Base-by-base conservation (phyloP, 1,140 invertebrate genomes). In the Globodera rostochiensis region DNA sequence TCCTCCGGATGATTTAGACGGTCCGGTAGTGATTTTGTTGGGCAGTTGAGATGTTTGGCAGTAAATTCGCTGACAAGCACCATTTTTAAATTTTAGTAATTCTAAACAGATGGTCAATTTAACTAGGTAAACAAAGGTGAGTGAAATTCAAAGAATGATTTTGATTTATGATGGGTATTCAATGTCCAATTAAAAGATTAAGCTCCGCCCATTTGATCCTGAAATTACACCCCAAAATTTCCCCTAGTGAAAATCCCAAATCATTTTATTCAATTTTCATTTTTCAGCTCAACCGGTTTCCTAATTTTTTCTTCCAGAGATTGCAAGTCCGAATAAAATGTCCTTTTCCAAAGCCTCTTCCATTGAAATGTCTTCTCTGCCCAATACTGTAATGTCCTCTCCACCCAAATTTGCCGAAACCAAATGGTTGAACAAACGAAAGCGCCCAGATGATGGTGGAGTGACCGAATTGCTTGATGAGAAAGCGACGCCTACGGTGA, bases 1-100 rank as follows among this genome's bases (percentile, higher is more conserved):
- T 53, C 64, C 6, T 53, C 53, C 36, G 74, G 74, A 19, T 75
- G 74, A n/a, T 75, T 75, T 6, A 75, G 47, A 13, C 45, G 47
- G 7, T 75, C 11, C n/a, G n/a, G n/a, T n/a, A 75, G 19, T 7
- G 47, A 75, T 6, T 19, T 75, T 5, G 4, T 4, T 36, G 8
- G 25, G 2, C 74, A 75, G 11, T n/a, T 50, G 6, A 75, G 47
- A 50, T 53, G 21, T 53, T 75, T 36, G 1, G 47, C 3, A 46
- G 1, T n/a, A 60, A 60, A 53, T 4, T 50, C 74, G 6, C 36
- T 53, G 11, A 75, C 53, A n/a, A 53, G 74, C 2, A 74, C 73
- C 73, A 74, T 73, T 50, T 74, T 4, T 9, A 53, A 45, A 49
- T 13, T 5, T 13, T 11, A 49, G 15, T 47, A 11, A 13, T 11